Evolutionary conservation across 1,140 invertebrate species (phyloP).

Genomic region (Drosophila murphyi): DNA sequence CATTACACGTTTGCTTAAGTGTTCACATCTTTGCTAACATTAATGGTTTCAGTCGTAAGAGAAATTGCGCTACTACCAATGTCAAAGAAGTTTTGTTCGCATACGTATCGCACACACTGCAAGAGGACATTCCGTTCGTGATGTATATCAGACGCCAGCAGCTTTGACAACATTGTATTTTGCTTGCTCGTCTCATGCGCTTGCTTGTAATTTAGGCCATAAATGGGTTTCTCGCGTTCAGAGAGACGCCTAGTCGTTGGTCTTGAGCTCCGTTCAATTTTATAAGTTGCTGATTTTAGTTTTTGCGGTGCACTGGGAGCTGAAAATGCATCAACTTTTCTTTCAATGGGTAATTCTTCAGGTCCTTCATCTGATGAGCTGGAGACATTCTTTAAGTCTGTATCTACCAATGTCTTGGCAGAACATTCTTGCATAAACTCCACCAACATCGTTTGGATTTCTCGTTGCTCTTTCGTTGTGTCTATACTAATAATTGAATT

Average conservation of each 20-base stretch:
- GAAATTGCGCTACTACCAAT: constrained; percentile 27
- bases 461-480: too few relatives aligned
- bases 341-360: constrained; percentile 61
- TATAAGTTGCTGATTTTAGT: not conserved
- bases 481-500: not conserved
- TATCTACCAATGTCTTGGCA: not conserved
- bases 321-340: constrained; percentile 27
- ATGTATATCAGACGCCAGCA: constrained; percentile 87
- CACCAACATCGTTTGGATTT: not conserved
- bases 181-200: constrained; percentile 82
- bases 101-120: constrained; percentile 90
- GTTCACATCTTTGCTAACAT: not conserved
- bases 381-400: not conserved
- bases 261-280: not conserved
- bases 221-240: constrained; percentile 47
- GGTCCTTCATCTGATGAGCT: constrained; percentile 48
- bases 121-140: constrained; percentile 91
- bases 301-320: not conserved
- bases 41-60: not conserved
- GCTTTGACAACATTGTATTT: constrained; percentile 86
- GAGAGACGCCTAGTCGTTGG: not conserved
- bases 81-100: constrained; percentile 89
- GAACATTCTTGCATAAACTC: not conserved
- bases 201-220: constrained; percentile 68
- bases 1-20: constrained; percentile 8